Conservation (phyloP, 2,797 vertebrate species). For the Phataginus tricuspis region DNA sequence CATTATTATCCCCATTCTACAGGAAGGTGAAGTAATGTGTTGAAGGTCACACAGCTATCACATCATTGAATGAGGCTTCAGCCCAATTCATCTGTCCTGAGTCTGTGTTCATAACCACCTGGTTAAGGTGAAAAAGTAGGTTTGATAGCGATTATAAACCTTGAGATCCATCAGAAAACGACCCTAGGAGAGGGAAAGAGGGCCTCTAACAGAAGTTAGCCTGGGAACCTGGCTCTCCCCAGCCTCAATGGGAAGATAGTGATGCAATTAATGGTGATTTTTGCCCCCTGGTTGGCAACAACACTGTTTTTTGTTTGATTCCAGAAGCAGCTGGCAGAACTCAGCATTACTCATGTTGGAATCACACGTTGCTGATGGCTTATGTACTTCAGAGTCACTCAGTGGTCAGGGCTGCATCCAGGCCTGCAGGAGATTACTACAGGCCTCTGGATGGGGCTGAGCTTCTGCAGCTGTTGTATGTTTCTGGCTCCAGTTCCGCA, state of each 20-base stretch:
- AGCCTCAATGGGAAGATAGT: not conserved
- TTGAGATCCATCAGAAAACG: not conserved
- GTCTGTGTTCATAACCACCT: not conserved
- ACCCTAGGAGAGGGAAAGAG: not conserved
- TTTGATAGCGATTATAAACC: not conserved
- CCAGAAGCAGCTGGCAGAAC: constrained; percentile 74
- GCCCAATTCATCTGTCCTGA: not conserved
- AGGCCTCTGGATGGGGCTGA: constrained; percentile 26
- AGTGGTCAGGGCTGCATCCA: not conserved
- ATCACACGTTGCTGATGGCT: constrained; percentile 33
- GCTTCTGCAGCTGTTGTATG: constrained; percentile 62
- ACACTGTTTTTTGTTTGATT: constrained; percentile 64
- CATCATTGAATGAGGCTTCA: not conserved
- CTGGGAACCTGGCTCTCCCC: not conserved
- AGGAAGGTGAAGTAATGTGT: not conserved
- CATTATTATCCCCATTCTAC: not conserved
- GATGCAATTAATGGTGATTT: constrained; percentile 1
- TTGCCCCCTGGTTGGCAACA: not conserved
- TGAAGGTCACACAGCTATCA: not conserved
- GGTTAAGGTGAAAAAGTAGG: not conserved
- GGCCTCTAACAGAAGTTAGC: not conserved
- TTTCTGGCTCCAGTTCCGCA: constrained; percentile 63
- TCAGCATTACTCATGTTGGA: constrained; percentile 68
- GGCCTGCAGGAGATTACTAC: constrained; percentile 25
- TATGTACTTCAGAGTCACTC: constrained; percentile 9